These are phyloP conservation scores for Melieria picta DNA, from an alignment of 2,888 invertebrate species.

Conservation along the genomic window DNA sequence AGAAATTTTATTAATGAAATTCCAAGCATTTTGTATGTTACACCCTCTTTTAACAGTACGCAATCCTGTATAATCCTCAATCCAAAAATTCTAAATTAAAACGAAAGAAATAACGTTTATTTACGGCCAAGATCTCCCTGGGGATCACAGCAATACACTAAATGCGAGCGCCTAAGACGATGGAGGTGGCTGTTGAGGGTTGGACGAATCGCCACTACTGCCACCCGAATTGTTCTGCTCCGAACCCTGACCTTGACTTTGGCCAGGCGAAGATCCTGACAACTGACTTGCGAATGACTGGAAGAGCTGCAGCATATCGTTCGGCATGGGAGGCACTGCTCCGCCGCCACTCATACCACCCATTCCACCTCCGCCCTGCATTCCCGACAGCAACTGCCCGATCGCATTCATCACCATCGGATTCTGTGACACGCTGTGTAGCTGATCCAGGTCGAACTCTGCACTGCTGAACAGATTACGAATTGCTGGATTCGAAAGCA, in stretches of 20 bases:
- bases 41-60: too few species aligned
- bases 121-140: too few species aligned
- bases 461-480: conserved; percentile 57
- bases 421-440: conserved; percentile 58
- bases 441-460: conserved; percentile 56
- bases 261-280: conserved; percentile 44
- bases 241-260: conserved; percentile 17
- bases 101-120: too few species aligned
- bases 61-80: too few species aligned
- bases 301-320: conserved; percentile 57
- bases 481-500: conserved; percentile 58
- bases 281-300: conserved; percentile 57
- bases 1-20: too few species aligned
- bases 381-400: conserved; percentile 51
- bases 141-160: too few species aligned
- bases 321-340: conserved; percentile 47
- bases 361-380: conserved; percentile 42
- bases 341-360: conserved; percentile 27
- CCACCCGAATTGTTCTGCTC: conserved; percentile 16
- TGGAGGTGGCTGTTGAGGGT: conserved; percentile 48
- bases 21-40: too few species aligned
- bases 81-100: too few species aligned
- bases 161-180: conserved; percentile 39
- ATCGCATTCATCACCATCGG: conserved; percentile 56
- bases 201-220: conserved; percentile 37